These are phyloP conservation scores for Psittacula derbiana DNA, from an alignment of 2,797 vertebrate species.

Conservation along the genomic window DNA sequence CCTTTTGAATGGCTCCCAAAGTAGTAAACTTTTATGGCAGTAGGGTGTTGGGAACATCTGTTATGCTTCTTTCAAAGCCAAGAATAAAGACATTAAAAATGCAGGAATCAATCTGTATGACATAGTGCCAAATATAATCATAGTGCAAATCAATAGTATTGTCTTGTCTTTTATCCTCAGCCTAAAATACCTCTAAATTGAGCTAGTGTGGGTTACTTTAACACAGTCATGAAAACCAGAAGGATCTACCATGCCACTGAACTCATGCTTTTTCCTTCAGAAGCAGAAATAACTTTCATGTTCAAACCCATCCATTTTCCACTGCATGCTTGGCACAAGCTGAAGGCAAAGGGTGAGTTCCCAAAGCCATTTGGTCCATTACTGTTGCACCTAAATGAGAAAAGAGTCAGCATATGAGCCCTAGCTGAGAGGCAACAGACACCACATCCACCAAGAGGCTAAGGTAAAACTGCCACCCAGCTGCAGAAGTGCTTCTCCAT, in stretches of 20 bases:
- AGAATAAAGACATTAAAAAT: not conserved
- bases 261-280: not conserved
- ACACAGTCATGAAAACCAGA: not conserved
- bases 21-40: not conserved
- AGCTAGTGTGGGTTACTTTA: not conserved
- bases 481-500: not conserved
- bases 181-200: not conserved
- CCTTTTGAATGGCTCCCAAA: not conserved
- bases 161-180: not conserved
- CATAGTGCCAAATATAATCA: not conserved
- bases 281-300: not conserved
- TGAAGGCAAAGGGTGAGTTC: not conserved
- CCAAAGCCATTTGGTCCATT: not conserved
- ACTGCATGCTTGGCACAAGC: not conserved
- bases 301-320: not conserved
- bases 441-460: accelerated
- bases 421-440: not conserved
- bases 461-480: not conserved
- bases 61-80: not conserved
- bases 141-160: not conserved
- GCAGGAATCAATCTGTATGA: not conserved
- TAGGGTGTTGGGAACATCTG: not conserved
- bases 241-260: not conserved
- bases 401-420: not conserved
- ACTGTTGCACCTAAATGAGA: not conserved